Base-by-base conservation (phyloP, 2,113 vertebrate species). In the Stomatorhinus ivindoensis region DNA sequence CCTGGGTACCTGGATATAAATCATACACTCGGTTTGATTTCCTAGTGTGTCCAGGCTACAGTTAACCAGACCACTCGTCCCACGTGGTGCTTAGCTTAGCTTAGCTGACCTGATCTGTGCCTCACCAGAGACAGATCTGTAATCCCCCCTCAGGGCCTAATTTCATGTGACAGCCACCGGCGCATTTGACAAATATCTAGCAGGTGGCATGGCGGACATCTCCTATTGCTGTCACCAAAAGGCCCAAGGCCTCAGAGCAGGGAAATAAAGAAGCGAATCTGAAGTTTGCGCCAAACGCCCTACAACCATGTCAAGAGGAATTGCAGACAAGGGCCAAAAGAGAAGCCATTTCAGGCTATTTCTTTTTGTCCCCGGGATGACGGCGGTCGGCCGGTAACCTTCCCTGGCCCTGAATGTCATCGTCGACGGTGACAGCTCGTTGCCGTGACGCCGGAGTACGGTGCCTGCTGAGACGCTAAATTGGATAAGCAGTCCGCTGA, bases 401-500 rank as follows among this genome's bases (percentile, higher is more conserved):
- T 87, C 76, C 44, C 47, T n/a, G 9, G 47, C 65, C 48, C 85
- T 86, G 73, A 90, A 87, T 90, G 89, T 42, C 89, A 90, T 11
- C 9, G 35, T 61, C 27, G 65, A 80, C 39, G 89, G 89, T 69
- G 85, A 80, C 86, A 19, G 89, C 19, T 1, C 47, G 73, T 80
- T 90, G 89, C 85, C 46, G n/a, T 76, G 39, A 6, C 44, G 84
- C 31, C 15, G 39, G 86, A 42, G 86, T 44, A 55, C 76, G 53
- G 53, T 80, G 61, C 85, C 89, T 58, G 89, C 89, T 87, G 89
- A 35, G 89, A 87, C 53, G 58, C 86, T 87, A 82, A 82, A 87
- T 90, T 87, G 89, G 89, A 90, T 76, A 87, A 73, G 65, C 73
- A 86, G 48, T 76, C 61, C n/a, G 61, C 5, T 47, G 89, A 17